Evolutionary conservation across 2,113 vertebrate species (phyloP), one percentile per base, ranked within the genome.

Genomic region (Clarias gariepinus): DNA sequence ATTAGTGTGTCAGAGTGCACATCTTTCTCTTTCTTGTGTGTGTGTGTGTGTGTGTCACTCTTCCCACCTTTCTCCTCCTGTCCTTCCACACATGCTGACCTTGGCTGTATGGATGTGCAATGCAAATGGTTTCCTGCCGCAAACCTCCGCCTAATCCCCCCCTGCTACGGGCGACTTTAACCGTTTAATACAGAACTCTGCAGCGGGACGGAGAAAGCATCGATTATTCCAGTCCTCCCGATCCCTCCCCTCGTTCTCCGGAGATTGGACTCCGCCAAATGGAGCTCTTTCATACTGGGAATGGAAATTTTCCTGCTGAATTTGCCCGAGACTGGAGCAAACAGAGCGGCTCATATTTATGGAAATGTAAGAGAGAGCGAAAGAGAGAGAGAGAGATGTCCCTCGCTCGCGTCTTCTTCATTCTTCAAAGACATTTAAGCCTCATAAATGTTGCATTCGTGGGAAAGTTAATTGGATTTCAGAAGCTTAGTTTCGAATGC

Each of bases 321-420:
- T 89, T 86, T 89, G 58, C 85, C 85, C 47, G 82, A 55, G 82
- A 87, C 41, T 47, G 73, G 68, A 88, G 88, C 84, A 87, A 90
- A 90, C 87, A 88, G 81, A 86, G 86, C 33, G 80, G 89, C 88
- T 88, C 87, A 89, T 88, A 89, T 90, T 90, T 89, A 88, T 90
- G 88, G 86, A 90, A 90, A 90, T 86, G 41, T 5, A 23, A 58
- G 11, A 77, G 53, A 86, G 58, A 60, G 23, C 58, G 12, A 18
- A 25, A 28, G 36, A 33, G 57, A 60, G 52, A 57, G 60, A 80
- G 77, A 68, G 30, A 82, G 85, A 89, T 55, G 55, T 77, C 36
- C 69, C 60, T 82, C 68, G 25, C 81, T 80, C 33, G n/a, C 73
- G 86, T 87, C 83, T 87, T 87, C 83, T 28, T 85, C 86, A 60